Evolutionary conservation across 1,140 invertebrate species (phyloP), one percentile per base, ranked within the genome.

Genomic region (Pseudoatta argentina): DNA sequence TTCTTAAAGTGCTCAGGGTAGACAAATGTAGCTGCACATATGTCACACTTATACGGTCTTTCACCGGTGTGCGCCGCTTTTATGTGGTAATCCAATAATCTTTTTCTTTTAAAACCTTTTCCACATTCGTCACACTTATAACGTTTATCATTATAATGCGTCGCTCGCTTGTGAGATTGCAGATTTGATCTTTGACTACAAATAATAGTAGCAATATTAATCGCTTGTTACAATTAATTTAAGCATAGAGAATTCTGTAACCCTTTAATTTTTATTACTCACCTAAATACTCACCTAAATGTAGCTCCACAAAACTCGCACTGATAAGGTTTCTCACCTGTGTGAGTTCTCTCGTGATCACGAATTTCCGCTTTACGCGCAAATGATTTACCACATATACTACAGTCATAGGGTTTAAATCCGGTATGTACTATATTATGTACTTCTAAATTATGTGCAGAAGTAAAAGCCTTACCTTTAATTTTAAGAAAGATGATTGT

Each of bases 1-100:
- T 98, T 98, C 93, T 98, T 98, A 91, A 97, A 97, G 92, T 98
- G 97, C 91, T 98, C 97, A 0, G 97, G 97, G 94, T 98, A 98
- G 16, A 98, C 97, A 94, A 98, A 98, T 0, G 97, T 97, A 2
- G 97, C 97, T 55, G 96, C 94, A 91, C 98, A 98, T 0, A 96
- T 94, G 2, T 96, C 94, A 92, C 98, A 98, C 90, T 97, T 96
- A 75, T 97, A 97, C 1, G 98, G 97, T 0, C 97, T 94, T 94
- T 98, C 97, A 27, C 97, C 97, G 0, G 97, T 98, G 93, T 98
- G 98, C 0, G 96, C 96, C 2, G 97, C 97, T 94, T 98, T 97
- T 66, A 97, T 96, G 92, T 98, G 98, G 93, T 98, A 98, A 92
- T 98, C 97, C 8, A 98, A 93, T 8, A 98, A 94, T 87, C 97